A percentile compares a stretch with the other conserved stretches of the same genome.
These are phyloP conservation scores for Speoplatyrhinus poulsoni DNA, from an alignment of 2,113 vertebrate species.

Conservation along the genomic window DNA sequence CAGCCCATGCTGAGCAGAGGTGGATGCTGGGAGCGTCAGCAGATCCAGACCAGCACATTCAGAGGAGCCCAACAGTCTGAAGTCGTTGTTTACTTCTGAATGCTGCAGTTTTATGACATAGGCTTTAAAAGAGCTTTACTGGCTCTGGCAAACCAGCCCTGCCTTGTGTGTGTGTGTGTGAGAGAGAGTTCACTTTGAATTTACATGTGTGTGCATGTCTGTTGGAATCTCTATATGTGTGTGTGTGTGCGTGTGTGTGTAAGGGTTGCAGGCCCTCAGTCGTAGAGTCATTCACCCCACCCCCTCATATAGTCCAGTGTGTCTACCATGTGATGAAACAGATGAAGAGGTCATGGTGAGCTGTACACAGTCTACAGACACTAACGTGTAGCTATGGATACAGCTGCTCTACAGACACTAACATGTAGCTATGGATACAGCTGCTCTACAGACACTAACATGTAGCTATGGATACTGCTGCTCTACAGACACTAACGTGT, in stretches of 20 bases:
- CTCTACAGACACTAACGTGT: too few species aligned
- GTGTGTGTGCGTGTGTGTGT: conserved; percentile 11
- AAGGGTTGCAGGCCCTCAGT: conserved; percentile 10
- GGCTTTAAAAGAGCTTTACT: conserved; percentile 7
- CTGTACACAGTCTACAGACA: too few species aligned
- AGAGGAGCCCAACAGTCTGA: conserved; percentile 31
- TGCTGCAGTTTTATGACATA: conserved; percentile 34
- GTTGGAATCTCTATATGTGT: conserved; percentile 3
- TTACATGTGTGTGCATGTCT: background rate
- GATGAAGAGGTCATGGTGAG: too few species aligned
- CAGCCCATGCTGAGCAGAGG: conserved; percentile 39
- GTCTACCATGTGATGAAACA: too few species aligned
- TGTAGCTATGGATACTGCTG: too few species aligned
- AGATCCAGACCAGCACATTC: conserved; percentile 42
- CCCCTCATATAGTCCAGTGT: too few species aligned
- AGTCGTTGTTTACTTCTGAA: conserved; percentile 52
- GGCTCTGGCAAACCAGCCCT: conserved; percentile 10
- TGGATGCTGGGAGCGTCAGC: conserved; percentile 28
- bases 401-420: too few species aligned
- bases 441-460: too few species aligned
- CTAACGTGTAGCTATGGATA: too few species aligned
- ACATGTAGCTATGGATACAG: too few species aligned
- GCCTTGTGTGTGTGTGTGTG: conserved; percentile 7
- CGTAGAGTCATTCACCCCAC: too few species aligned
- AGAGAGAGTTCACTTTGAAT: background rate